Conservation (phyloP, 2,113 vertebrate genomes). For the Spea multiplicata region DNA sequence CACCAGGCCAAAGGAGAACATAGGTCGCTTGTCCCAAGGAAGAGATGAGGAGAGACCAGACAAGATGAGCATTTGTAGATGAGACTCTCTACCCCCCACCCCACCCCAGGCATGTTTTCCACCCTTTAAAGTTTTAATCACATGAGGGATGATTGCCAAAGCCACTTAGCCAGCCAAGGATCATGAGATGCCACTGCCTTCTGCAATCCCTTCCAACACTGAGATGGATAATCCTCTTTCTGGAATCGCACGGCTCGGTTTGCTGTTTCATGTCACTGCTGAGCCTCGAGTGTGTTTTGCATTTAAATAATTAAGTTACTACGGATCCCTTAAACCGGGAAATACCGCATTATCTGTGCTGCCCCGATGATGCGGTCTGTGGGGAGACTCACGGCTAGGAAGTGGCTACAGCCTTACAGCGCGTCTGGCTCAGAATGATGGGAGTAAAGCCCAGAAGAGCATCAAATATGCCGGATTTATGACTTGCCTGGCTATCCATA, state of each 20-base stretch:
- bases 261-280: slow-evolving; percentile 39
- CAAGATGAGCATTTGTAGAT: slow-evolving; percentile 41
- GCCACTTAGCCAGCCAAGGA: slow-evolving; percentile 47
- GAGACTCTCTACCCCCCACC: not conserved
- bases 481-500: not conserved
- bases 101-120: slow-evolving; percentile 31
- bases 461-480: not conserved
- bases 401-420: too few relatives aligned
- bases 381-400: not conserved
- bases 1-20: slow-evolving; percentile 27
- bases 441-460: not conserved
- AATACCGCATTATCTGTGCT: not conserved
- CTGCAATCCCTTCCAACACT: slow-evolving; percentile 40
- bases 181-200: slow-evolving; percentile 46
- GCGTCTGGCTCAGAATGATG: not conserved
- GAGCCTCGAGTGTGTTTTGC: slow-evolving; percentile 8
- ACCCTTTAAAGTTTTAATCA: slow-evolving; percentile 48
- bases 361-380: not conserved
- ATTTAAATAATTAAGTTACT: slow-evolving; percentile 17
- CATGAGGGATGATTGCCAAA: slow-evolving; percentile 47
- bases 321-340: not conserved
- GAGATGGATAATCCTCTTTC: slow-evolving; percentile 49
- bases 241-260: slow-evolving; percentile 42
- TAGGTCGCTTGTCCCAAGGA: slow-evolving; percentile 32
- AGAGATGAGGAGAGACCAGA: slow-evolving; percentile 31